Evolutionary conservation across 2,888 invertebrate genomes (phyloP).

Genomic region (Prenolepis imparis): DNA sequence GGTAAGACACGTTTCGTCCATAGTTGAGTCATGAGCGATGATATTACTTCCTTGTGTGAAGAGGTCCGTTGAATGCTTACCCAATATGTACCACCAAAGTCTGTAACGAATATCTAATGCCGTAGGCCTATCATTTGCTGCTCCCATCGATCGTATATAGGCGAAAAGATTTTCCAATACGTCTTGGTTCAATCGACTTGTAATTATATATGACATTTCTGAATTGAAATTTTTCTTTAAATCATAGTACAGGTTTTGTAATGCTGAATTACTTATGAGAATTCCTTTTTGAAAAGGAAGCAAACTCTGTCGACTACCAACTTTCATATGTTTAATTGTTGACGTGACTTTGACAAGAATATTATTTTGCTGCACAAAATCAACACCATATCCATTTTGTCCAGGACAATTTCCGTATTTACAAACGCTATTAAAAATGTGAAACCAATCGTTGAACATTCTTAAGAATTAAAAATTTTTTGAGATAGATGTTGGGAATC

Average conservation of each 20-base stretch:
- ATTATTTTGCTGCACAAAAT: neutral
- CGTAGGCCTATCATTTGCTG: neutral
- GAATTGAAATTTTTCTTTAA: neutral
- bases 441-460: neutral
- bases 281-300: conserved; percentile 6
- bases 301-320: neutral
- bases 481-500: no score
- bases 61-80: neutral
- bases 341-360: conserved; percentile 13
- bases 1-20: neutral
- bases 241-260: neutral
- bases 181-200: neutral
- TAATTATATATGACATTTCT: conserved; percentile 7
- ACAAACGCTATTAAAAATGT: neutral
- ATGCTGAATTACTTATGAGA: neutral
- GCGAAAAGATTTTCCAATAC: neutral
- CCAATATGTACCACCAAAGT: neutral
- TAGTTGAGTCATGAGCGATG: neutral
- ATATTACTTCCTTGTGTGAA: neutral
- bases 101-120: neutral
- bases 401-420: neutral
- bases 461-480: no score
- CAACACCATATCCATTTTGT: neutral
- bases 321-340: neutral
- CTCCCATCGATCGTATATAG: neutral